These are phyloP conservation scores for Mamestra brassicae DNA, from an alignment of 2,888 invertebrate genomes.

Conservation along the genomic window DNA sequence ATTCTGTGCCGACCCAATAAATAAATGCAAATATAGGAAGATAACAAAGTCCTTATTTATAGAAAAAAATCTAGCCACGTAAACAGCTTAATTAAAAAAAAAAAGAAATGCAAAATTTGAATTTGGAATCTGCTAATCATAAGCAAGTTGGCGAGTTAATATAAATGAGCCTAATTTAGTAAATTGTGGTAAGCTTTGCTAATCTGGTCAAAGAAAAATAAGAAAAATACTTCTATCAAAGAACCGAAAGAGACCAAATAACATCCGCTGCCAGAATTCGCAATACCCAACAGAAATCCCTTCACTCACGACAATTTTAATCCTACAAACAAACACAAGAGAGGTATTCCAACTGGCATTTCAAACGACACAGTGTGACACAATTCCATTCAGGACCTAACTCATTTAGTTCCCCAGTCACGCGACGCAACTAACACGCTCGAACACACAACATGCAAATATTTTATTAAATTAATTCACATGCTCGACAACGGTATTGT, in stretches of 20 bases:
- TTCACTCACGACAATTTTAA: slow-evolving; percentile 37
- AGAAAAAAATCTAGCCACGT: no score
- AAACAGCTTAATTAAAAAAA: no score
- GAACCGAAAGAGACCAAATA: neutral
- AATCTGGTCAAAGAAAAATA: no score
- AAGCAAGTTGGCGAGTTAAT: no score
- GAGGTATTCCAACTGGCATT: slow-evolving; percentile 41
- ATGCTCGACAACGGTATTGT: slow-evolving; percentile 24
- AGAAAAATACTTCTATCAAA: neutral
- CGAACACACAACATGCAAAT: slow-evolving; percentile 54
- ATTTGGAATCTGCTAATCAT: no score
- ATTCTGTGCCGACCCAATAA: no score
- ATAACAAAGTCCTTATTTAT: no score
- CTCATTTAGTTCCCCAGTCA: slow-evolving; percentile 44
- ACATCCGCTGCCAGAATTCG: neutral
- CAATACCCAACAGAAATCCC: slow-evolving; percentile 11
- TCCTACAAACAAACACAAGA: slow-evolving; percentile 37
- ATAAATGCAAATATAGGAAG: no score
- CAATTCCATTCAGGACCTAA: slow-evolving; percentile 49
- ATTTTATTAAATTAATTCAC: slow-evolving; percentile 59
- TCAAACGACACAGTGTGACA: slow-evolving; percentile 31
- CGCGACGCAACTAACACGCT: slow-evolving; percentile 49
- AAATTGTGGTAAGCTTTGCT: no score
- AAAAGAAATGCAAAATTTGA: no score
- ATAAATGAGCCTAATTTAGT: no score